These are phyloP conservation scores for Nilaparvata lugens DNA, from an alignment of 1,140 invertebrate species.

Conservation along the genomic window DNA sequence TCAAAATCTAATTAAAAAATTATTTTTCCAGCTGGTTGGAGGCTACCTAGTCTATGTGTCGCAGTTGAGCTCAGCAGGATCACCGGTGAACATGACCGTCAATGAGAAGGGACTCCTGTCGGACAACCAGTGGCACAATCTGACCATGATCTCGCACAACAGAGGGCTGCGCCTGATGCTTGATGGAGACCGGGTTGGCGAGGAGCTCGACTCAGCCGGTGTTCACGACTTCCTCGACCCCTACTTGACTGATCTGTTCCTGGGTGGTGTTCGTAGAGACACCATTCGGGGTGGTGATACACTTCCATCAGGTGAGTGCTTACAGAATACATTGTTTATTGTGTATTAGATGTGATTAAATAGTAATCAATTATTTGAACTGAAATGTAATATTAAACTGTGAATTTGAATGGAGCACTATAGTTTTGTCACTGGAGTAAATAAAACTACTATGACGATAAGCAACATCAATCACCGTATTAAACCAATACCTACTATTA, in stretches of 20 bases:
- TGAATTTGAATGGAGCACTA: too few species aligned
- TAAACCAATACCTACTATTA: too few species aligned
- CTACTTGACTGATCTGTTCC: slow-evolving; percentile 64
- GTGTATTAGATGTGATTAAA: too few species aligned
- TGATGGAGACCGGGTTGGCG: slow-evolving; percentile 59
- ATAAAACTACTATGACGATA: too few species aligned
- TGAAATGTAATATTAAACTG: too few species aligned
- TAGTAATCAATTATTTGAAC: too few species aligned
- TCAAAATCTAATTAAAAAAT: too few species aligned
- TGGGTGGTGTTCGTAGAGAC: slow-evolving; percentile 59
- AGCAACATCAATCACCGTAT: too few species aligned
- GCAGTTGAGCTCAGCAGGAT: slow-evolving; percentile 48
- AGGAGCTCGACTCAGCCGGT: slow-evolving; percentile 71
- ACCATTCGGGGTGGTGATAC: slow-evolving; percentile 42
- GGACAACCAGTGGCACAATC: slow-evolving; percentile 80
- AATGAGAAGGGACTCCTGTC: slow-evolving; percentile 35
- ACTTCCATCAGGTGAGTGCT: slow-evolving; percentile 36
- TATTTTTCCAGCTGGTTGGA: slow-evolving; percentile 39
- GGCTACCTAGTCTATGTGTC: slow-evolving; percentile 68
- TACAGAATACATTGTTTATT: background rate
- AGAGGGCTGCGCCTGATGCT: slow-evolving; percentile 58
- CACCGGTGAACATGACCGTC: slow-evolving; percentile 72
- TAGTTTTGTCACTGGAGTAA: too few species aligned
- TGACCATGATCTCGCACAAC: slow-evolving; percentile 60
- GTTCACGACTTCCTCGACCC: slow-evolving; percentile 88